Evolutionary conservation across 1,140 invertebrate genomes (phyloP).

Genomic region (Musca domestica): DNA sequence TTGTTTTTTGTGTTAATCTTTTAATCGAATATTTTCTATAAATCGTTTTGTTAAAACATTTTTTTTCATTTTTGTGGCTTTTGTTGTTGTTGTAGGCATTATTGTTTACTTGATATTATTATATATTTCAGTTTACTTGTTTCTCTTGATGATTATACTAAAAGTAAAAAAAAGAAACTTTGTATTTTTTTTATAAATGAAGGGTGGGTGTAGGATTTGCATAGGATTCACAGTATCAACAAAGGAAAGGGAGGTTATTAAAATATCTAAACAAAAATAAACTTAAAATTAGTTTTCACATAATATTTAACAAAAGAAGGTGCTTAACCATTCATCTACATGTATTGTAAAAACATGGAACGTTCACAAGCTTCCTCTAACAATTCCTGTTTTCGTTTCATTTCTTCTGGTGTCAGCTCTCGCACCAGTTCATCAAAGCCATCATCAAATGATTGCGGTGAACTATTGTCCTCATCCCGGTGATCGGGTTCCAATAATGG

Average conservation of each 20-base stretch:
- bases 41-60: too few relatives aligned
- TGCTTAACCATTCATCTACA: not conserved
- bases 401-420: conserved; percentile 44
- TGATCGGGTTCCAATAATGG: conserved; percentile 41
- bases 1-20: too few relatives aligned
- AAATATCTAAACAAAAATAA: not conserved
- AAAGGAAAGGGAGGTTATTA: not conserved
- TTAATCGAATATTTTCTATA: too few relatives aligned
- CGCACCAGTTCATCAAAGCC: conserved; percentile 44
- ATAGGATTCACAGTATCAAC: not conserved
- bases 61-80: too few relatives aligned
- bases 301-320: not conserved
- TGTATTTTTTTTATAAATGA: too few relatives aligned
- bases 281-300: not conserved
- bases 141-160: too few relatives aligned
- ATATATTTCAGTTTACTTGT: too few relatives aligned
- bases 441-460: conserved; percentile 42
- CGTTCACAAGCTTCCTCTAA: conserved; percentile 49
- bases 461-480: conserved; percentile 30
- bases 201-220: not conserved
- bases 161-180: too few relatives aligned
- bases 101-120: too few relatives aligned
- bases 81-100: too few relatives aligned
- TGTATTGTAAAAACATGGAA: conserved; percentile 40
- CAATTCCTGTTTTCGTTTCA: conserved; percentile 35